phyloP scores from a whole-genome alignment of 2,797 vertebrate genomes.

The Pangasius macronema region DNA sequence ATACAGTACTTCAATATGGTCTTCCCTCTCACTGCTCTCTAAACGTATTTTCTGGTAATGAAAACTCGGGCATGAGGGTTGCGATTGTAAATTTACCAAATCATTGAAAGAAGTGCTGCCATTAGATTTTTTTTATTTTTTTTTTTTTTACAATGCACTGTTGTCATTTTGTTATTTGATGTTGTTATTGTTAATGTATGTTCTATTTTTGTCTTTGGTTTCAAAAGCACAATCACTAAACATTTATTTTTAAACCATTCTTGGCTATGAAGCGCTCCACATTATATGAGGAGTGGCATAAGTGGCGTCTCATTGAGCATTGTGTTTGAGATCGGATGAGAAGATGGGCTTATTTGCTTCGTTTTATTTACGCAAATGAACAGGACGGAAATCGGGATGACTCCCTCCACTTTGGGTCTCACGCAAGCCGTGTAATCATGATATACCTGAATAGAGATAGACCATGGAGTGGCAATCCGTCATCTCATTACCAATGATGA shows the following conservation, averaged over 20 bases:
- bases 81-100: constrained; percentile 84
- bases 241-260: constrained; percentile 97
- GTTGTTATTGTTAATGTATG: constrained; percentile 75
- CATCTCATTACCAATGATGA: constrained; percentile 29
- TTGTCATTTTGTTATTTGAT: constrained; percentile 70
- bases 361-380: constrained; percentile 43
- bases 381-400: constrained; percentile 54
- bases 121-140: constrained; percentile 66
- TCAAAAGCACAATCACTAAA: constrained; percentile 99
- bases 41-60: constrained; percentile 64
- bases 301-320: constrained; percentile 77
- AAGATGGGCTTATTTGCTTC: constrained; percentile 33
- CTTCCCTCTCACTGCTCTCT: constrained; percentile 60
- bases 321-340: constrained; percentile 52
- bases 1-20: constrained; percentile 69
- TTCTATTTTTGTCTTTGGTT: constrained; percentile 88
- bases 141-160: constrained; percentile 97
- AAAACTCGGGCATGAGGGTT: constrained; percentile 72
- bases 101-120: constrained; percentile 90
- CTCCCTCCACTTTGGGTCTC: constrained; percentile 23
- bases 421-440: constrained; percentile 24
- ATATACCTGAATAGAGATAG: constrained; percentile 31
- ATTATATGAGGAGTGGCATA: constrained; percentile 78
- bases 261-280: constrained; percentile 79
- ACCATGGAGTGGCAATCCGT: constrained; percentile 30